phyloP scores from a whole-genome alignment of 2,113 vertebrate species.

The Stegastes partitus region DNA sequence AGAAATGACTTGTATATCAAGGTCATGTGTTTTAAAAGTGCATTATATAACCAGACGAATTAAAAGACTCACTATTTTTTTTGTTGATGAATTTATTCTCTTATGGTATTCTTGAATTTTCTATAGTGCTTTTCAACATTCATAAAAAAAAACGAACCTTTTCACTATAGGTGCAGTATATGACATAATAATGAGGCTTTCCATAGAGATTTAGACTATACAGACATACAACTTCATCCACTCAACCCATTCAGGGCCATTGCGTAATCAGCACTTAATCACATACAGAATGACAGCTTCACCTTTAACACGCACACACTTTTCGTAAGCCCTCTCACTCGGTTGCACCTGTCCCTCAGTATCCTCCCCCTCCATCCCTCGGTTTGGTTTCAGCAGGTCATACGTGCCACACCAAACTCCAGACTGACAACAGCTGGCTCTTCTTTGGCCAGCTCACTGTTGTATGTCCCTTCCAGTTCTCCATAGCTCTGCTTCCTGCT shows the following conservation, averaged over 20 bases:
- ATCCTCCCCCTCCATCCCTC: constrained; percentile 53
- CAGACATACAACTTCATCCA: constrained; percentile 64
- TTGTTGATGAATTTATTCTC: constrained; percentile 72
- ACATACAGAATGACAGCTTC: constrained; percentile 46
- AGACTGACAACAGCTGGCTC: constrained; percentile 93
- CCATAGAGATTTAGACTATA: constrained; percentile 75
- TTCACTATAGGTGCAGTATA: constrained; percentile 68
- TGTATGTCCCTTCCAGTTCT: constrained; percentile 86
- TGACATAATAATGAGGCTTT: constrained; percentile 73
- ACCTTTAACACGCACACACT: constrained; percentile 24
- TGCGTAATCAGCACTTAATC: constrained; percentile 50
- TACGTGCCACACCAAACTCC: constrained; percentile 95
- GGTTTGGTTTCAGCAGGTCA: constrained; percentile 90
- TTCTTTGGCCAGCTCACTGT: constrained; percentile 83
- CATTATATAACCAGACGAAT: constrained; percentile 12
- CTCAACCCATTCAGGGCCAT: constrained; percentile 45
- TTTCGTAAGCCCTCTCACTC: constrained; percentile 35
- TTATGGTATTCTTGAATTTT: constrained; percentile 67
- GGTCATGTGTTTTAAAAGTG: neutral
- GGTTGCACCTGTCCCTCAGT: constrained; percentile 21
- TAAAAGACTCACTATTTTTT: neutral
- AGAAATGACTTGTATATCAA: constrained; percentile 25
- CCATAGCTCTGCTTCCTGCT: constrained; percentile 94
- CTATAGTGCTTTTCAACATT: constrained; percentile 78
- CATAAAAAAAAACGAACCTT: constrained; percentile 64